These are phyloP conservation scores for Dynastes tityus DNA, from an alignment of 2,888 invertebrate genomes.

Conservation along the genomic window DNA sequence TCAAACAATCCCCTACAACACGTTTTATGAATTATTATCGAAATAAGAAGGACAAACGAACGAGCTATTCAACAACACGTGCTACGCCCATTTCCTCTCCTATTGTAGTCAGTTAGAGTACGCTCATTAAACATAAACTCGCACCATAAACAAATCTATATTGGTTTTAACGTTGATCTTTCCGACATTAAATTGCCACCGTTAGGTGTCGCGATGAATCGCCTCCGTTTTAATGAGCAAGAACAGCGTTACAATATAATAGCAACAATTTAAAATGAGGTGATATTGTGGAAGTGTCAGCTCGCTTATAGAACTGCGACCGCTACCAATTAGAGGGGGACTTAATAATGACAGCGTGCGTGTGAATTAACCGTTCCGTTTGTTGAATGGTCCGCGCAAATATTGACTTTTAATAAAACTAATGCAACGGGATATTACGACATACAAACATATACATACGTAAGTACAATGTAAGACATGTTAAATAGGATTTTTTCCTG, in stretches of 20 bases:
- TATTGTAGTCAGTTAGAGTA: too few species aligned
- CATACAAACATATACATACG: slow-evolving; percentile 1
- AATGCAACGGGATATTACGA: slow-evolving; percentile 16
- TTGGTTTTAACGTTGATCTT: neutral
- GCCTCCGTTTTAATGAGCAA: neutral
- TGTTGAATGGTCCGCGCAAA: neutral
- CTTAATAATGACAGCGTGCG: neutral
- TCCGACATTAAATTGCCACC: neutral
- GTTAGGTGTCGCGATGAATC: neutral
- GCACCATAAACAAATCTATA: slow-evolving; percentile 24
- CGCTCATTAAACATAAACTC: slow-evolving; percentile 9
- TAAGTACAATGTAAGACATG: neutral
- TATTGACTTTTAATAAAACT: slow-evolving; percentile 41
- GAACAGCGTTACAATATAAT: too few species aligned
- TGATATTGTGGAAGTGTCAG: too few species aligned
- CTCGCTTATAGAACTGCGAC: neutral
- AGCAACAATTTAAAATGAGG: too few species aligned
- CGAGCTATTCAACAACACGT: too few species aligned
- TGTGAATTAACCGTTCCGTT: neutral
- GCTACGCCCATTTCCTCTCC: too few species aligned
- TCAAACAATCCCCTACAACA: too few species aligned
- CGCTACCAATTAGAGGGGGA: neutral
- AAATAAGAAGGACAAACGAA: too few species aligned
- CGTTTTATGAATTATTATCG: too few species aligned
- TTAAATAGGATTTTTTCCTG: neutral